Evolutionary conservation across 2,113 vertebrate genomes (phyloP).

Genomic region (Misgurnus mizolepis): DNA sequence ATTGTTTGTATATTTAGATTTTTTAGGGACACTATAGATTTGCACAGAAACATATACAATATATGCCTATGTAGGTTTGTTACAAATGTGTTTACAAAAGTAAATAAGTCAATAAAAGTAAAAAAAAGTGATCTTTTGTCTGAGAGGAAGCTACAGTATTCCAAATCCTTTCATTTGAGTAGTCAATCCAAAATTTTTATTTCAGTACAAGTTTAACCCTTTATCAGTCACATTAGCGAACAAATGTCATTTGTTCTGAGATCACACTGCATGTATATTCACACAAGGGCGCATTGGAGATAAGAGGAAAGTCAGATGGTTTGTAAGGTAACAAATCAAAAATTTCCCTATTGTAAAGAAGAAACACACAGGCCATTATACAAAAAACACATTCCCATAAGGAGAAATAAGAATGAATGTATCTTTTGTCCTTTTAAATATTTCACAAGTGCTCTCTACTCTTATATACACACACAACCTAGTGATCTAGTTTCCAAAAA

Average conservation of each 20-base stretch:
- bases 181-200: not conserved
- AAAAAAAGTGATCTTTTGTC: conserved; percentile 8
- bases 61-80: not conserved
- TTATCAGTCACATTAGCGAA: not conserved
- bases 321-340: not conserved
- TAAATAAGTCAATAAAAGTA: not conserved
- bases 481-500: conserved; percentile 34
- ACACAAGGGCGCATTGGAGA: not conserved
- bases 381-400: no score
- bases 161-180: not conserved
- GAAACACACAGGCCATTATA: not conserved
- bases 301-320: not conserved
- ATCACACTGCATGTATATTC: not conserved
- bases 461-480: conserved; percentile 21
- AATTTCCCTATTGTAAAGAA: not conserved
- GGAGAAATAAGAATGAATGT: conserved; percentile 18
- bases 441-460: conserved; percentile 19
- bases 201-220: conserved; percentile 4
- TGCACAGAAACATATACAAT: not conserved
- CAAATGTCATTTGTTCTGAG: not conserved
- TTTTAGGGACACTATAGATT: conserved; percentile 7
- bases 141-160: not conserved
- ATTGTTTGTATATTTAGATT: no score
- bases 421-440: conserved; percentile 17
- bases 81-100: conserved; percentile 4